These are phyloP conservation scores for Terebella lapidaria DNA, from an alignment of 2,888 invertebrate species.

Conservation along the genomic window DNA sequence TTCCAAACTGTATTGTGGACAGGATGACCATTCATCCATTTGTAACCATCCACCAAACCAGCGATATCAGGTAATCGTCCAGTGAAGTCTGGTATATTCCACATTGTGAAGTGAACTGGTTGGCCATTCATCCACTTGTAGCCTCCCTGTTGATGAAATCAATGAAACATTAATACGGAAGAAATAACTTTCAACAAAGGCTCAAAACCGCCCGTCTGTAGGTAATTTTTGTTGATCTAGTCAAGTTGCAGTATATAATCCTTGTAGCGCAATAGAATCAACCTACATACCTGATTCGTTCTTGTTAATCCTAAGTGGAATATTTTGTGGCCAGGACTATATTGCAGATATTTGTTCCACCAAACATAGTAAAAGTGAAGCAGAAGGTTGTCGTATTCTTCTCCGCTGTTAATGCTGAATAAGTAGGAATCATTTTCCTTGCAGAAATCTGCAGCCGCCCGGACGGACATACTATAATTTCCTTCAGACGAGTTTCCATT, in stretches of 20 bases:
- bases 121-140: not conserved
- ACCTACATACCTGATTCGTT: not conserved
- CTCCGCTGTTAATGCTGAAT: not conserved
- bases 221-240: too few species aligned
- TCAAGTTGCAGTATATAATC: too few species aligned
- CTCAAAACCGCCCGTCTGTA: too few species aligned
- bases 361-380: conserved; percentile 2
- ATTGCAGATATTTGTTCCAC: not conserved
- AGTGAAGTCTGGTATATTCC: not conserved
- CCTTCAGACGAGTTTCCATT: not conserved
- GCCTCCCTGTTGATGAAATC: too few species aligned
- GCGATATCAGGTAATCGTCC: not conserved
- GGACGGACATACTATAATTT: not conserved
- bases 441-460: not conserved
- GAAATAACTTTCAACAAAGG: too few species aligned
- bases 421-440: not conserved
- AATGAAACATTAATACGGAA: too few species aligned
- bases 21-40: not conserved
- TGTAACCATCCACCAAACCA: not conserved
- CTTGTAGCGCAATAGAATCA: too few species aligned
- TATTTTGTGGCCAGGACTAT: conserved; percentile 6
- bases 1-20: not conserved
- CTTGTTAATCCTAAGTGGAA: conserved; percentile 3
- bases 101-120: not conserved
- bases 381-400: not conserved